phyloP scores from a whole-genome alignment of 2,888 invertebrate genomes.

The Phanerotoma sp. region DNA sequence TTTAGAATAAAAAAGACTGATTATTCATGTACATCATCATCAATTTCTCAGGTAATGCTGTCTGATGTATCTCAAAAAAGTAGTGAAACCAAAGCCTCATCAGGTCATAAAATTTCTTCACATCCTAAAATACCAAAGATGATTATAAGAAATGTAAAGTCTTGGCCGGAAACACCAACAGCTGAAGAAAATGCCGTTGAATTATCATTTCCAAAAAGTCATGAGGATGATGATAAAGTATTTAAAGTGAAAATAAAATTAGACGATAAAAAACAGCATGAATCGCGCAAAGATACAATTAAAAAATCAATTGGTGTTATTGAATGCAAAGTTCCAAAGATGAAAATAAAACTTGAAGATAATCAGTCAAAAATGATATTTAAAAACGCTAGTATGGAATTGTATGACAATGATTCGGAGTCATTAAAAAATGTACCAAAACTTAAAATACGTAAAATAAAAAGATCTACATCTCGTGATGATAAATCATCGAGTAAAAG shows the following conservation, averaged over 20 bases:
- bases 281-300: slow-evolving; percentile 15
- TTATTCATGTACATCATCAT: slow-evolving; percentile 34
- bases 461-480: slow-evolving; percentile 17
- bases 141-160: slow-evolving; percentile 51
- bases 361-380: slow-evolving; percentile 40
- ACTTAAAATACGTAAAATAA: slow-evolving; percentile 45
- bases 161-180: slow-evolving; percentile 51
- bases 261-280: slow-evolving; percentile 31
- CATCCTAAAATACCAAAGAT: slow-evolving; percentile 55
- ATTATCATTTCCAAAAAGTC: slow-evolving; percentile 25
- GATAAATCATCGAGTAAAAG: slow-evolving; percentile 16
- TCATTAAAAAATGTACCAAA: slow-evolving; percentile 43
- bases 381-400: slow-evolving; percentile 31
- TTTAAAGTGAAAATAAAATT: slow-evolving; percentile 34
- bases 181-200: slow-evolving; percentile 25
- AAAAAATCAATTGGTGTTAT: slow-evolving; percentile 20
- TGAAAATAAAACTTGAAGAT: slow-evolving; percentile 48
- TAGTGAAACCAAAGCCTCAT: slow-evolving; percentile 15
- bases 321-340: slow-evolving; percentile 42
- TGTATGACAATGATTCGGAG: slow-evolving; percentile 20
- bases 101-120: slow-evolving; percentile 20
- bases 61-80: slow-evolving; percentile 15
- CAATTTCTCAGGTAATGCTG: slow-evolving; percentile 23
- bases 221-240: slow-evolving; percentile 30
- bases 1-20: slow-evolving; percentile 47